phyloP scores from a whole-genome alignment of 2,113 vertebrate genomes.

The Neodon shergylaensis region DNA sequence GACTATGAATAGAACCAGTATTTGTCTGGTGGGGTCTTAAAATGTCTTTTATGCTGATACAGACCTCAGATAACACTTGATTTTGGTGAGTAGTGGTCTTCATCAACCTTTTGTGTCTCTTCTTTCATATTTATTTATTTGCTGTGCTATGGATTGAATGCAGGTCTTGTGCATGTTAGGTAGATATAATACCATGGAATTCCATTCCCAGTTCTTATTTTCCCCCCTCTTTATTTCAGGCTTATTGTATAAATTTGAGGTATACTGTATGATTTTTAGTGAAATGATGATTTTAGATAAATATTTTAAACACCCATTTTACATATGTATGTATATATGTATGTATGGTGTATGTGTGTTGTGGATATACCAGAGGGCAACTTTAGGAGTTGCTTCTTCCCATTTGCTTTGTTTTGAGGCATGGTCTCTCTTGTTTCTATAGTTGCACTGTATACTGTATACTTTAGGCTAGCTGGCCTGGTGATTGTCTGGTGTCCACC shows the following conservation, averaged over 20 bases:
- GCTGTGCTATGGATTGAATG: not conserved
- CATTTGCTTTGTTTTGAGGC: not conserved
- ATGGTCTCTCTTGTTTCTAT: not conserved
- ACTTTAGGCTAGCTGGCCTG: not conserved
- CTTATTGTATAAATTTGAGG: not conserved
- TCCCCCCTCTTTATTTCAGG: not conserved
- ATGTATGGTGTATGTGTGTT: not conserved
- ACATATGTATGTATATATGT: not conserved
- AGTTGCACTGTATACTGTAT: too few species aligned
- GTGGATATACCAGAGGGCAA: not conserved
- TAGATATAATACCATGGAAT: not conserved
- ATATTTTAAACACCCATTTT: not conserved
- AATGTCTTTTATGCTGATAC: not conserved
- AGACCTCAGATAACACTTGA: conserved; percentile 31
- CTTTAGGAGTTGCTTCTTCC: not conserved
- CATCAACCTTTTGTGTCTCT: not conserved
- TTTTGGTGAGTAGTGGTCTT: conserved; percentile 12
- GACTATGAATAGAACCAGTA: not conserved
- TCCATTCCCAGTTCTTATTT: not conserved
- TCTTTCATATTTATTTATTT: not conserved
- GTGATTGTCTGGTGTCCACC: not conserved
- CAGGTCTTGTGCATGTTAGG: not conserved
- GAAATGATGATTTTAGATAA: not conserved
- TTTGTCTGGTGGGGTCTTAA: not conserved
- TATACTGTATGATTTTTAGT: not conserved